A percentile compares a stretch with the other conserved stretches of the same genome.
These are phyloP conservation scores for Pectinophora gossypiella DNA, from an alignment of 1,140 invertebrate species.

Conservation along the genomic window DNA sequence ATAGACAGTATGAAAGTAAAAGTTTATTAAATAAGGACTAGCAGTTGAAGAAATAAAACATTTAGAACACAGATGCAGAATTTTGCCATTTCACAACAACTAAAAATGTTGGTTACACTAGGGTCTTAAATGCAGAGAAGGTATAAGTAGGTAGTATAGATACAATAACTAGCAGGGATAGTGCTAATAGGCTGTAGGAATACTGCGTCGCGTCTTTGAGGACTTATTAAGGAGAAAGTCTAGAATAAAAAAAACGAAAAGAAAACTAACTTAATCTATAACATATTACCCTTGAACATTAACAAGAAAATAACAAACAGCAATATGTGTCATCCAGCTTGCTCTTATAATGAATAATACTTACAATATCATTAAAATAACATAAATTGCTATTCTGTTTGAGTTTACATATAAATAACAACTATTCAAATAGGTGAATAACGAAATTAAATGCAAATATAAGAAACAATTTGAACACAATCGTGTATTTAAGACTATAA, in stretches of 20 bases:
- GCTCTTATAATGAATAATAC: conserved; percentile 26
- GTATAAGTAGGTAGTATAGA: conserved; percentile 16
- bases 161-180: conserved; percentile 28
- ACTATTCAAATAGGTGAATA: conserved; percentile 22
- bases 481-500: conserved; percentile 17
- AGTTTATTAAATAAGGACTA: no score
- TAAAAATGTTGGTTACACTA: no score
- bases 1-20: no score
- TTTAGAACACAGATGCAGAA: no score
- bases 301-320: conserved; percentile 31
- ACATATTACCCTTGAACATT: conserved; percentile 33
- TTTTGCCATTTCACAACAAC: no score
- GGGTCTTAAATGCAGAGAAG: conserved; percentile 40
- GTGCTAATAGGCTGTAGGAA: conserved; percentile 34
- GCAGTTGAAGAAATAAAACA: no score
- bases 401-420: conserved; percentile 34
- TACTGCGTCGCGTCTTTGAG: conserved; percentile 46
- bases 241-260: conserved; percentile 23
- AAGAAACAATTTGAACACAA: conserved; percentile 40
- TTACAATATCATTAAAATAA: conserved; percentile 41
- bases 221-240: no score
- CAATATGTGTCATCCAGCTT: conserved; percentile 29
- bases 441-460: conserved; percentile 42
- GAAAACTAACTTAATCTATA: conserved; percentile 30
- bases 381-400: conserved; percentile 27